Percentiles rank a stretch among this genome's conserved stretches.
Evolutionary conservation across 1,140 invertebrate species (phyloP).

Genomic region (Calephelis nemesis): DNA sequence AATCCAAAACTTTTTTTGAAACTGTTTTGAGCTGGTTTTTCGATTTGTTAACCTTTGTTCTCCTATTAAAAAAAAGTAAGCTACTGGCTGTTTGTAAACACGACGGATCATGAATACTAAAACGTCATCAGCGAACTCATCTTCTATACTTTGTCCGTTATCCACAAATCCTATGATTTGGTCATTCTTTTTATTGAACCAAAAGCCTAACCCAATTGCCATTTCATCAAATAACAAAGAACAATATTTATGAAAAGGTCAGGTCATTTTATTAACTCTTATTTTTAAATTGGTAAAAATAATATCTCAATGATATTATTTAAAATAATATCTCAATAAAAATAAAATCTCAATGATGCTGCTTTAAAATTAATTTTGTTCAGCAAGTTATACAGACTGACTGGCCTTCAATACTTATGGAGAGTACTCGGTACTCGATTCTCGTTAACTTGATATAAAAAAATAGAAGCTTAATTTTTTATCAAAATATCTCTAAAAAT

Average conservation of each 20-base stretch:
- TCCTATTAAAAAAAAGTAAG: conserved; percentile 1
- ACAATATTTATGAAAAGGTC: neutral
- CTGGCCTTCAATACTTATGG: no score
- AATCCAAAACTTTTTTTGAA: neutral
- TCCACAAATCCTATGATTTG: neutral
- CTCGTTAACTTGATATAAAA: no score
- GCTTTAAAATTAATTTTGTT: no score
- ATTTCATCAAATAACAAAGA: neutral
- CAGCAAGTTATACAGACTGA: no score
- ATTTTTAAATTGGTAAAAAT: neutral
- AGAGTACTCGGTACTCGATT: no score
- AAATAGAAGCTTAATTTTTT: no score
- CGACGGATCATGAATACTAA: neutral
- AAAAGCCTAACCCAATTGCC: neutral
- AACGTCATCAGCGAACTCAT: neutral
- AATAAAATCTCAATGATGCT: no score
- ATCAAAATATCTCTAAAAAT: no score
- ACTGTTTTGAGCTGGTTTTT: neutral
- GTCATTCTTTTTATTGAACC: neutral
- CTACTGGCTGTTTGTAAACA: neutral
- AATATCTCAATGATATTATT: neutral
- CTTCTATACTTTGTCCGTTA: neutral
- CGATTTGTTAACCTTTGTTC: neutral
- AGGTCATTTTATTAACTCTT: conserved; percentile 1
- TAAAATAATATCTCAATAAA: no score